Percentiles rank a stretch among this genome's conserved stretches.
phyloP scores from a whole-genome alignment of 2,113 vertebrate genomes.

The Atrichornis clamosus region DNA sequence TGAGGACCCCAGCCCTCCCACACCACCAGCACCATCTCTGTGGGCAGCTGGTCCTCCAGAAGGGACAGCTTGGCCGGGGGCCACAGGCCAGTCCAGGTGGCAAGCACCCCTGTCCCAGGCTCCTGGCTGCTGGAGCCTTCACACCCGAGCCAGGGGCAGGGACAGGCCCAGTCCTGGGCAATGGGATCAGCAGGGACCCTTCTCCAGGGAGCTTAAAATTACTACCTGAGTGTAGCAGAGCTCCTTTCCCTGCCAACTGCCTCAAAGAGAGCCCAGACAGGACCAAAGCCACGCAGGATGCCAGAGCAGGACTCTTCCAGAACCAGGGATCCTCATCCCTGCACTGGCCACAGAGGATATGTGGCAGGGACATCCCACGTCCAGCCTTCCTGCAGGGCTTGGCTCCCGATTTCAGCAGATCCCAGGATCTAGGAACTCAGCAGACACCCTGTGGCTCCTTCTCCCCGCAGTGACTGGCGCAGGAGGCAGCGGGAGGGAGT shows the following conservation, averaged over 20 bases:
- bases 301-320: not conserved
- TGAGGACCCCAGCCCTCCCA: not conserved
- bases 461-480: not conserved
- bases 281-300: not conserved
- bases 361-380: fast-evolving
- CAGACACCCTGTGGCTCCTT: not conserved
- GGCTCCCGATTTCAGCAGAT: not conserved
- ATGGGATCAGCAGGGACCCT: not conserved
- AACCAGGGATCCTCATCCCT: not conserved
- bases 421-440: not conserved
- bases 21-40: not conserved
- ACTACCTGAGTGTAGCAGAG: not conserved
- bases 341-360: not conserved
- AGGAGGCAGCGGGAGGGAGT: not conserved
- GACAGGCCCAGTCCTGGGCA: not conserved
- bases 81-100: not conserved
- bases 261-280: not conserved
- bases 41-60: not conserved
- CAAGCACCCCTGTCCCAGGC: fast-evolving
- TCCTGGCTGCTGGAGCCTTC: fast-evolving
- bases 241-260: not conserved
- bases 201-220: not conserved
- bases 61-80: fast-evolving
- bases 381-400: not conserved
- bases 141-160: fast-evolving